phyloP scores from a whole-genome alignment of 23 tunicate species.

The Ascidia mentula region DNA sequence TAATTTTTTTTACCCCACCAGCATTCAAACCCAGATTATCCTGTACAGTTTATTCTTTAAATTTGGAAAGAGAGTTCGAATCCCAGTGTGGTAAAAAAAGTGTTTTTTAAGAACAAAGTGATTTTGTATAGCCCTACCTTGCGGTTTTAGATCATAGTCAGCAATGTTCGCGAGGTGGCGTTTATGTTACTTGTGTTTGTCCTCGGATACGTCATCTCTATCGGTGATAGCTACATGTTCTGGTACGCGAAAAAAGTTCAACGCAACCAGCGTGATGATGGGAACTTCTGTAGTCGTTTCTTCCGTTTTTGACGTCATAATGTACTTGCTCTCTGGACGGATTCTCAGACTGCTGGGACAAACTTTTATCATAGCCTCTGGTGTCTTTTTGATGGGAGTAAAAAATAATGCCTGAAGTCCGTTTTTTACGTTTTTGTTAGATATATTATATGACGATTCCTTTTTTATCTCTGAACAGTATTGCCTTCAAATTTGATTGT shows the following conservation, averaged over 20 bases:
- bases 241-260: slow-evolving; percentile 50
- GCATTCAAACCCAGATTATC: too few species aligned
- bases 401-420: too few species aligned
- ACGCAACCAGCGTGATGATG: slow-evolving; percentile 33
- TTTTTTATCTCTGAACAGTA: too few species aligned
- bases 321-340: slow-evolving; percentile 27
- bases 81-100: too few species aligned
- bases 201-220: slow-evolving; percentile 16
- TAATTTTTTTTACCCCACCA: too few species aligned
- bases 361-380: slow-evolving; percentile 13
- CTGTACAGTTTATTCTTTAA: too few species aligned
- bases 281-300: slow-evolving; percentile 14
- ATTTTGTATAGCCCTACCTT: neutral
- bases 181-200: slow-evolving; percentile 10
- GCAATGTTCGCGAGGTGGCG: slow-evolving; percentile 5
- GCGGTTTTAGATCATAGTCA: slow-evolving; percentile 2
- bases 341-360: slow-evolving; percentile 46
- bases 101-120: too few species aligned
- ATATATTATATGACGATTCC: too few species aligned
- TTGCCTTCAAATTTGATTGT: too few species aligned
- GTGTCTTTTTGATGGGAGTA: slow-evolving; percentile 24
- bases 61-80: too few species aligned
- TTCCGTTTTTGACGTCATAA: slow-evolving; percentile 31
- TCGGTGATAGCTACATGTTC: slow-evolving; percentile 41
- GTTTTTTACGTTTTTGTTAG: too few species aligned